A percentile compares a stretch with the other conserved stretches of the same genome.
phyloP scores from a whole-genome alignment of 2,113 vertebrate genomes.

The Athene noctua region DNA sequence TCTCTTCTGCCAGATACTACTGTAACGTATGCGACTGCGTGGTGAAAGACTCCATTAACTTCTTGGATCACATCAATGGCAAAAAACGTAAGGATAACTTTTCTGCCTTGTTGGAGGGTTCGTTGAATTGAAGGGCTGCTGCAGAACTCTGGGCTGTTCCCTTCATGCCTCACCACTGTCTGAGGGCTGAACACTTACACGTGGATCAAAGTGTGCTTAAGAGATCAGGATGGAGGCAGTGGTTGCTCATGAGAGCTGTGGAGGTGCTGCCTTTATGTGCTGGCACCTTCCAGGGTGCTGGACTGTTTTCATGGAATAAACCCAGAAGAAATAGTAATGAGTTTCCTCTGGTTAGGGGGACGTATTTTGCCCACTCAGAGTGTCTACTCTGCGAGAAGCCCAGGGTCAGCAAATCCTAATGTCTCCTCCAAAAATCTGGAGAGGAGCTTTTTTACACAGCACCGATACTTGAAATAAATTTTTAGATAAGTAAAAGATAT shows the following conservation, averaged over 20 bases:
- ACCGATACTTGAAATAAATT: not conserved
- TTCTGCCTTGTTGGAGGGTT: not conserved
- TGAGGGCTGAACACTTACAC: not conserved
- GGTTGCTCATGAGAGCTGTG: not conserved
- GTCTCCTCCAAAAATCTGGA: not conserved
- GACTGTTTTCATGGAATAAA: not conserved
- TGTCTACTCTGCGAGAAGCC: fast-evolving
- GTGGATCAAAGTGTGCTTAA: not conserved
- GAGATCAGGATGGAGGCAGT: not conserved
- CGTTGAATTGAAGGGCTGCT: not conserved
- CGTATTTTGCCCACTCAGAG: not conserved
- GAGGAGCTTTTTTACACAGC: not conserved
- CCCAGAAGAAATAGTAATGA: not conserved
- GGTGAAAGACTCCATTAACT: slow-evolving; percentile 98
- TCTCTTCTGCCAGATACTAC: slow-evolving; percentile 83
- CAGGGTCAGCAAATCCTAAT: not conserved
- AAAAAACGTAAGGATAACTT: slow-evolving; percentile 91
- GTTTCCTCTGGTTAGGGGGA: not conserved
- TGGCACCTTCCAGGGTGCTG: not conserved
- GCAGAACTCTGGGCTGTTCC: not conserved
- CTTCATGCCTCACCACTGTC: not conserved
- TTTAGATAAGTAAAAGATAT: not conserved
- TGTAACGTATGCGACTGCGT: slow-evolving; percentile 99
- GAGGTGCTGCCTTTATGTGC: not conserved
- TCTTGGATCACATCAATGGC: slow-evolving; percentile 98